Base-by-base conservation (phyloP, 2,797 vertebrate genomes). In the Sebastes glaucus region DNA sequence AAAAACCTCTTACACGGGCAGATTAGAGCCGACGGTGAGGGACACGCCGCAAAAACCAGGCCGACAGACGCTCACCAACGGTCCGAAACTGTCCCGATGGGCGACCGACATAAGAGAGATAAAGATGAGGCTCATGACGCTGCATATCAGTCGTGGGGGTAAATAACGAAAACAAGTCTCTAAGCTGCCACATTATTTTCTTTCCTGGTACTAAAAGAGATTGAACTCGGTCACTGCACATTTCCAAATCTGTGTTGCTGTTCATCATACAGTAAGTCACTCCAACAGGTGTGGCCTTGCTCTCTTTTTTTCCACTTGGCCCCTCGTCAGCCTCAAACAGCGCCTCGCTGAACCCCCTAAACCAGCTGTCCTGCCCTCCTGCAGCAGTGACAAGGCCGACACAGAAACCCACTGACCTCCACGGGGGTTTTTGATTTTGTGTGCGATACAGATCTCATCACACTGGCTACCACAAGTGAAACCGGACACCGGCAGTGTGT, bases 321-420 rank as follows among this genome's bases (percentile, higher is more conserved):
- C 70, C 53, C 42, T 23, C n/a, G 16, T 71, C 68, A 57, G 18
- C 62, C 35, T 46, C 63, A 56, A 56, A 38, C 64, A 49, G 71
- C 28, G 16, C 71, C 64, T 69, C 1, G 33, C 61, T 27, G 60
- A 38, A 78, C 55, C 64, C 71, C 49, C 16, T 20, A 74, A 78
- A 80, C 74, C 91, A 91, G 86, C 88, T 91, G 90, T 84, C 74
- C 70, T 32, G 60, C 52, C 30, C 66, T 11, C 1, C 80, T 32
- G 55, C 38, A 67, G 52, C 70, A 5, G 61, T 13, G 79, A 77
- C 70, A 53, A 74, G 70, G 77, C 79, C 25, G n/a, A 65, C 90
- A 80, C 84, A 80, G 57, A 83, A 93, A 83, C 89, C 85, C 89
- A 89, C 73, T 86, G 89, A 90, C 87, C 89, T 79, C 80, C 68